phyloP scores from a whole-genome alignment of 2,797 vertebrate species.

The Nannoperca obscura region DNA sequence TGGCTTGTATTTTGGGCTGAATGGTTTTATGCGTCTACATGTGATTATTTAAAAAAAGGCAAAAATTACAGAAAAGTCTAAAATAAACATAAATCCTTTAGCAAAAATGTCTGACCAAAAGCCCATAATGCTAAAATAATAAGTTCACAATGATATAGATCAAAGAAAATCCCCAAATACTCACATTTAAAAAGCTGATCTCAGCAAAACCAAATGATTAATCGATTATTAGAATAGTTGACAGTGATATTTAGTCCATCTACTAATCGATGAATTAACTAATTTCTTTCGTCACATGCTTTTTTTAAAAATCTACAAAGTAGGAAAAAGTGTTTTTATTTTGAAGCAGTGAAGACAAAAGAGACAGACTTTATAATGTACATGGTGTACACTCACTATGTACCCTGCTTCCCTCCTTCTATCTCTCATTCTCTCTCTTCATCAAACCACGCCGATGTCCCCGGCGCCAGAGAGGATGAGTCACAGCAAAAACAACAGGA shows the following conservation, averaged over 20 bases:
- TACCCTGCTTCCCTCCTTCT: background rate
- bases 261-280: background rate
- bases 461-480: slow-evolving; percentile 71
- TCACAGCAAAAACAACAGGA: slow-evolving; percentile 72
- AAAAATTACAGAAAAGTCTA: background rate
- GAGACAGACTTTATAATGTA: background rate
- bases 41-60: background rate
- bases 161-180: background rate
- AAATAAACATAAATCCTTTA: background rate
- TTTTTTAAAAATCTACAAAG: background rate
- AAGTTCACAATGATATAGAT: background rate
- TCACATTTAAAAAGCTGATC: background rate
- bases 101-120: background rate
- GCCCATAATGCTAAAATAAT: background rate
- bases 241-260: background rate
- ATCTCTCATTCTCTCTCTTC: slow-evolving; percentile 23
- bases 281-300: background rate
- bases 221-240: too few relatives aligned
- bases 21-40: background rate
- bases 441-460: slow-evolving; percentile 62
- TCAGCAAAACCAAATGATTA: background rate
- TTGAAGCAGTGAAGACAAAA: background rate
- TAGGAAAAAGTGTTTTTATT: background rate
- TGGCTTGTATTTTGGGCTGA: background rate
- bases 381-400: slow-evolving; percentile 4